These are phyloP conservation scores for Carlito syrichta DNA, from an alignment of 2,113 vertebrate species.

Conservation along the genomic window DNA sequence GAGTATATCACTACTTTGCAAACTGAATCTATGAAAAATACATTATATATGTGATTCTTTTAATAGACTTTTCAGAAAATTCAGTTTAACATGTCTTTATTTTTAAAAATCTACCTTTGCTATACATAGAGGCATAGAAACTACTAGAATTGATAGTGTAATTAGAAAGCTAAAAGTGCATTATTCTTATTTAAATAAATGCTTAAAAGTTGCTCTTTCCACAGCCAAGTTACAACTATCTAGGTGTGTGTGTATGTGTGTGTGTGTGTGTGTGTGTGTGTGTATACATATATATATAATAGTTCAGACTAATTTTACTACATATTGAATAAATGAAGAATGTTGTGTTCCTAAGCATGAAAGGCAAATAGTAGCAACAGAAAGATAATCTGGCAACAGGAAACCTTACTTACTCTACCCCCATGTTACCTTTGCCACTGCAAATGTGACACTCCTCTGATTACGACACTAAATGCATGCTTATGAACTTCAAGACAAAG, in stretches of 20 bases:
- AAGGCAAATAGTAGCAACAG: background rate
- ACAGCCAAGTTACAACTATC: background rate
- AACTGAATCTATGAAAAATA: background rate
- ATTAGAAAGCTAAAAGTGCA: background rate
- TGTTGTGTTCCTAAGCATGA: background rate
- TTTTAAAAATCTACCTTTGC: background rate
- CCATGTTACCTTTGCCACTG: background rate
- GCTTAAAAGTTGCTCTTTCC: constrained; percentile 13
- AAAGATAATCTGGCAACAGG: background rate
- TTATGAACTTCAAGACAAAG: background rate
- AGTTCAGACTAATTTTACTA: background rate
- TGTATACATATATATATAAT: background rate
- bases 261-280: background rate
- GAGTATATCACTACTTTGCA: background rate
- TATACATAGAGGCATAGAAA: background rate
- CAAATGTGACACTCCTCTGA: background rate
- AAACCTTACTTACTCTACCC: background rate
- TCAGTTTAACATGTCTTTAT: background rate
- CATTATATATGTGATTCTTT: background rate
- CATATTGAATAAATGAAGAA: background rate
- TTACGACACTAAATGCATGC: background rate
- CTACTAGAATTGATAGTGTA: background rate
- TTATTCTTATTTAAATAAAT: background rate
- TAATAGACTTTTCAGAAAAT: background rate
- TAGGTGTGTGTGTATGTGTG: background rate